Evolutionary conservation across 2,888 invertebrate genomes (phyloP), one percentile per base, ranked within the genome.

Genomic region (Thysanoteuthis rhombus): DNA sequence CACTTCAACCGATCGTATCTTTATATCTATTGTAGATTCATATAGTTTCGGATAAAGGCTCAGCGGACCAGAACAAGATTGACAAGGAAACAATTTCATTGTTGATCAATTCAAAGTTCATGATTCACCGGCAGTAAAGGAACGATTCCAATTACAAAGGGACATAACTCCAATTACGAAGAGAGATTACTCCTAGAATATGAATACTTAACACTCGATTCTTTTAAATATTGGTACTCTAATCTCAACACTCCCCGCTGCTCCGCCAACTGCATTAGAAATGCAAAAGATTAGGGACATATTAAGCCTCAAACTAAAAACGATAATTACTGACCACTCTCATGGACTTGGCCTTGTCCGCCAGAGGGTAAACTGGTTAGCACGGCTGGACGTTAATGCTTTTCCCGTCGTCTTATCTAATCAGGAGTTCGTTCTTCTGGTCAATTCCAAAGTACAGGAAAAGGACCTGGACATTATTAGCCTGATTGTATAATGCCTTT

Each of bases 401-500:
- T 75, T 75, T n/a, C n/a, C 12, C 75, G 12, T 16, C n/a, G n/a
- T 1, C 75, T 36, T 36, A 36, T n/a, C 75, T 75, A 75, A 75
- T 75, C n/a, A 75, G 75, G 16, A n/a, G n/a, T 75, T 75, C n/a
- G n/a, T 16, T 75, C 75, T 75, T 75, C 75, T 75, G 75, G 75
- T n/a, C 75, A n/a, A 75, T n/a, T 75, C 16, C 75, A n/a, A 16
- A 75, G n/a, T 75, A n/a, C 75, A 75, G 75, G 36, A 75, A 75
- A 75, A 75, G 75, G 36, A 75, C 75, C 12, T 75, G 75, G 16
- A 36, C 75, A 36, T 75, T 75, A 75, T 75, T n/a, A 75, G 75
- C 75, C 75, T 75, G 75, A 75, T 75, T 75, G n/a, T 75, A 75
- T 75, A 75, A 75, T 75, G n/a, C 75, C 75, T 75, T 75, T 75